A percentile compares a stretch with the other conserved stretches of the same genome.
Conservation (phyloP, 2,113 vertebrate genomes). For the Clarias macrocephalus region DNA sequence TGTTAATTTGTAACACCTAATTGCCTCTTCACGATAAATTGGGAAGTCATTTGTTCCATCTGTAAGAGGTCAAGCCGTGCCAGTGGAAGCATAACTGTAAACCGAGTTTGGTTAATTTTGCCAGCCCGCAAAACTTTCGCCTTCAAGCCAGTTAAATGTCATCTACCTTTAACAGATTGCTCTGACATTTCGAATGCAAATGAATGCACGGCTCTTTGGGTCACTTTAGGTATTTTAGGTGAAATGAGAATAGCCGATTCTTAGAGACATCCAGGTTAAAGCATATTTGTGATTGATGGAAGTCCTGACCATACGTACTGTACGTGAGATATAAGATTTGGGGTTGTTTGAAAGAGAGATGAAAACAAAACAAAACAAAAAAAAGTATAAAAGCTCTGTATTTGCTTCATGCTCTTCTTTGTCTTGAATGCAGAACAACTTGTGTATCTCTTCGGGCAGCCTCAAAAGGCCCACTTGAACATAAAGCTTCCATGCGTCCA, state of each 20-base stretch:
- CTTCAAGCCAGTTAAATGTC: constrained; percentile 51
- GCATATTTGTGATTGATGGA: not conserved
- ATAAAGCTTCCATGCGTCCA: constrained; percentile 42
- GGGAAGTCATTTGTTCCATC: constrained; percentile 45
- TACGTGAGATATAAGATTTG: not conserved
- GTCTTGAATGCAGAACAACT: not conserved
- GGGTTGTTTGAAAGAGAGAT: not conserved
- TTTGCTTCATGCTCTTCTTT: not conserved
- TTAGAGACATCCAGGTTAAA: not conserved
- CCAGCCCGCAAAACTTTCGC: constrained; percentile 42
- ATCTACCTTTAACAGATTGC: constrained; percentile 51
- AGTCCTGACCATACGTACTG: not conserved
- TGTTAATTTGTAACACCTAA: constrained; percentile 57
- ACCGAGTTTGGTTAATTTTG: constrained; percentile 23
- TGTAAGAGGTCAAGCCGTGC: constrained; percentile 28
- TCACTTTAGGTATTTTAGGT: constrained; percentile 6
- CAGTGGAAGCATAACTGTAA: constrained; percentile 32
- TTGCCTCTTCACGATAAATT: constrained; percentile 57
- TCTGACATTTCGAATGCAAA: constrained; percentile 38
- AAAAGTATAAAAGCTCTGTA: not conserved
- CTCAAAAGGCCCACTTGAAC: constrained; percentile 36
- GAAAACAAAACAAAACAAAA: too few relatives aligned
- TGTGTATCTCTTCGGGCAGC: not conserved
- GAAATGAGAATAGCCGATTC: not conserved
- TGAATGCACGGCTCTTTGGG: constrained; percentile 11